These are phyloP conservation scores for Campylomormyrus tamandua DNA, from an alignment of 2,113 vertebrate species.

Conservation along the genomic window DNA sequence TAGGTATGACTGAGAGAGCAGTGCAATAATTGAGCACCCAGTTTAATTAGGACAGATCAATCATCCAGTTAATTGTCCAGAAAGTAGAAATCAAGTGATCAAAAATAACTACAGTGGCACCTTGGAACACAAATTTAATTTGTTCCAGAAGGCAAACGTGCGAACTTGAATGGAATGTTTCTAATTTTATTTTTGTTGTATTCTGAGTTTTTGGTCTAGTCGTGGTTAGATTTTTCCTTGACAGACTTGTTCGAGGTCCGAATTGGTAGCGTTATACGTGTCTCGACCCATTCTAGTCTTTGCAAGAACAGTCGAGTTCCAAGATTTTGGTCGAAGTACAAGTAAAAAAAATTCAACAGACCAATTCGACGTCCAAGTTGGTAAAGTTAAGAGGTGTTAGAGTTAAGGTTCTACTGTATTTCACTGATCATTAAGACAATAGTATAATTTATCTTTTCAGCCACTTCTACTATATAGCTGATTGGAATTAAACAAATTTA, in stretches of 20 bases:
- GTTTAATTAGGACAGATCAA: neutral
- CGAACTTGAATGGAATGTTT: neutral
- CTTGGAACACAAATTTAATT: no score
- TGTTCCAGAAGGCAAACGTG: neutral
- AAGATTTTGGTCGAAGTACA: no score
- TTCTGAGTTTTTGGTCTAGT: no score
- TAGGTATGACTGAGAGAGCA: neutral
- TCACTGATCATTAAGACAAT: neutral
- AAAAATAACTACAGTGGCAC: neutral
- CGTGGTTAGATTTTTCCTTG: no score
- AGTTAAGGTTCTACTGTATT: neutral
- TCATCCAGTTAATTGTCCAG: neutral
- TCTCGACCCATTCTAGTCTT: no score
- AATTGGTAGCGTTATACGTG: no score
- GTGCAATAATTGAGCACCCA: neutral
- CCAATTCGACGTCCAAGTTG: no score
- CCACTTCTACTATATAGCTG: neutral
- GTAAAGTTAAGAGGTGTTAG: no score
- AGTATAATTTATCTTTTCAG: neutral
- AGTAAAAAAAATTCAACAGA: no score
- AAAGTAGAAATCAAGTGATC: neutral
- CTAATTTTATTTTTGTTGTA: neutral
- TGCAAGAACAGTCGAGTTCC: no score
- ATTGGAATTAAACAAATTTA: neutral
- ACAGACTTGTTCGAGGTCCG: no score